phyloP scores from a whole-genome alignment of 92 coral and sea anemone species.

The Heteractis magnifica region DNA sequence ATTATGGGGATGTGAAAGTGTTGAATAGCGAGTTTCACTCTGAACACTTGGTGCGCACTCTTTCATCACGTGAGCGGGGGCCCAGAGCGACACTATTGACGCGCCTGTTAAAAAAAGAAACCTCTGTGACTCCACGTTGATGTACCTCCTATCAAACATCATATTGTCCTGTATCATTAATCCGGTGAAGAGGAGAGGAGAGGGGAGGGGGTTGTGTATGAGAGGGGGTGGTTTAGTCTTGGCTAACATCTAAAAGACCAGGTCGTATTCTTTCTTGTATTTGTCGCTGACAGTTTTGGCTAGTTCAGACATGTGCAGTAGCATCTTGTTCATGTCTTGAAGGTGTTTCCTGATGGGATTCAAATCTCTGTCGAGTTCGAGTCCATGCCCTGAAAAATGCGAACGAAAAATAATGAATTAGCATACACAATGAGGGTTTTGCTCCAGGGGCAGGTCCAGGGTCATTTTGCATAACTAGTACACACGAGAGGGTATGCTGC shows the following conservation, averaged over 20 bases:
- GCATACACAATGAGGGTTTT: neutral
- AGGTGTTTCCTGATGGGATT: slow-evolving; percentile 35
- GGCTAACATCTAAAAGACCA: slow-evolving; percentile 8
- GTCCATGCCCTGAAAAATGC: slow-evolving; percentile 19
- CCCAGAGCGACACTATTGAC: too few species aligned
- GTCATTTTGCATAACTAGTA: too few species aligned
- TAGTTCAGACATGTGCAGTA: slow-evolving; percentile 24
- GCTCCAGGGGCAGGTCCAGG: too few species aligned
- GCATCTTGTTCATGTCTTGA: slow-evolving; percentile 15
- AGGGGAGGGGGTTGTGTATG: neutral
- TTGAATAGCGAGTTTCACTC: too few species aligned
- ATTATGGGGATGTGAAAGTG: too few species aligned
- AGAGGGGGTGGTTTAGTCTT: neutral
- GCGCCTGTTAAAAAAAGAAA: too few species aligned
- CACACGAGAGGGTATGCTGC: too few species aligned
- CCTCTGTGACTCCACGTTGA: too few species aligned
- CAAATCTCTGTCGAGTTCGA: slow-evolving; percentile 27
- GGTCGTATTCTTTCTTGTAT: slow-evolving; percentile 41
- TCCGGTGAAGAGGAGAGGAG: neutral
- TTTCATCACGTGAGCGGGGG: too few species aligned
- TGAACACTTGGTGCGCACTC: too few species aligned
- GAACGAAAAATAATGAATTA: neutral
- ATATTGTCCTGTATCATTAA: neutral
- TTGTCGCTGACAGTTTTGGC: slow-evolving; percentile 23
- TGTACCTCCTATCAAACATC: too few species aligned